Evolutionary conservation across 2,113 vertebrate genomes (phyloP), one percentile per base, ranked within the genome.

Genomic region (Eudyptes chrysolophus): DNA sequence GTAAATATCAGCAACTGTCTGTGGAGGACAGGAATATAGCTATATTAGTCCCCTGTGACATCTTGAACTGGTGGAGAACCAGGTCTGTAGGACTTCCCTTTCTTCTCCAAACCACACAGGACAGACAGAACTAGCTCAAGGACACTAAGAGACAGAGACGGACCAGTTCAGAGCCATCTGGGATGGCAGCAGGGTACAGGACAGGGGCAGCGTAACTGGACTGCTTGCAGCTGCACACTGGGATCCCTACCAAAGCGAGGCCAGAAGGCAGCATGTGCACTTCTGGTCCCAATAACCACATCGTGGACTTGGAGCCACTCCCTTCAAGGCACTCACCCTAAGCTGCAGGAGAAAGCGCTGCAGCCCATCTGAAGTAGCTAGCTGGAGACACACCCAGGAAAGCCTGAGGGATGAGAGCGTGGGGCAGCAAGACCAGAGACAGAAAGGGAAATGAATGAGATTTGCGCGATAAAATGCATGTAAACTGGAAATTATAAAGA

Each of bases 221-320:
- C 44, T 89, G 16, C 42, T 58, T 82, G 44, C 34, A 46, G 52
- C 2, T 75, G 55, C 38, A 57, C 60, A 10, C 17, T 15, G 51
- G 32, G 32, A 49, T 65, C 20, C 58, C 70, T 72, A 30, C 0
- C 0, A 71, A 89, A 48, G 52, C 0, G 1, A 64, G 25, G 49
- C 7, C 52, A 88, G 52, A 82, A 71, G 18, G 75, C 44, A 96
- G 48, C 57, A 61, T 1, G 13, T 9, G 32, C 7, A 26, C 25
- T 54, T 95, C 40, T 64, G 74, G 4, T 80, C 48, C 38, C 6
- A 71, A 9, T 17, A 74, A 58, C 49, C 60, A 54, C 7, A 38
- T 32, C 0, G 5, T 21, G 26, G 26, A 68, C 13, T 49, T 55
- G 26, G 29, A 81, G 46, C 32, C 46, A 77, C 7, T 21, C 16